phyloP scores from a whole-genome alignment of 2,797 vertebrate species.

The Coregonus sp. region DNA sequence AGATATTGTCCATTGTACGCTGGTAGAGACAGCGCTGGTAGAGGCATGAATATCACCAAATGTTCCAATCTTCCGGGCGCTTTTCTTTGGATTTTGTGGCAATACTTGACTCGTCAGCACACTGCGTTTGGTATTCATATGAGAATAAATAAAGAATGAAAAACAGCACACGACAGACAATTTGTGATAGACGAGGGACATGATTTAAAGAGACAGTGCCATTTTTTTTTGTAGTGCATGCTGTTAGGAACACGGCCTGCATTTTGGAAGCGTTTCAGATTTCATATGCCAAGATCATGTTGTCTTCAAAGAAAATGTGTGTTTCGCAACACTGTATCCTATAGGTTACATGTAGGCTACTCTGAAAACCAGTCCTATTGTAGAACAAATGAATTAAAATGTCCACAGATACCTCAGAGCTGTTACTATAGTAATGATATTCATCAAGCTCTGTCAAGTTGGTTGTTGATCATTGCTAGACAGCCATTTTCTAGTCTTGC shows the following conservation, averaged over 20 bases:
- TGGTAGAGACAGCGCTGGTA: neutral
- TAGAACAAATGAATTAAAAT: too few relatives aligned
- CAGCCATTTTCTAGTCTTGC: neutral
- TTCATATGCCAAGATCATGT: too few relatives aligned
- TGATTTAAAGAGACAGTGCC: constrained; percentile 75
- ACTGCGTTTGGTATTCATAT: constrained; percentile 17
- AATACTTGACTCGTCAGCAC: neutral
- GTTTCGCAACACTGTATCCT: too few relatives aligned
- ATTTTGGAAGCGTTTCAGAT: constrained; percentile 7
- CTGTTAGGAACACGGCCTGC: neutral
- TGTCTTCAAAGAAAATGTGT: too few relatives aligned
- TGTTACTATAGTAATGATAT: too few relatives aligned
- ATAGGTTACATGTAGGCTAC: too few relatives aligned
- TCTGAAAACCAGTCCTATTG: too few relatives aligned
- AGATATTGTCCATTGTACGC: constrained; percentile 75
- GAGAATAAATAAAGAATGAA: constrained; percentile 48
- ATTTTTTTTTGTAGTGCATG: constrained; percentile 41
- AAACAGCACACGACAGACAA: constrained; percentile 60
- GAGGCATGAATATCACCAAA: constrained; percentile 18
- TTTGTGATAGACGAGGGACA: constrained; percentile 62
- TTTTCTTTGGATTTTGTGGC: neutral
- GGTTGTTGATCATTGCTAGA: too few relatives aligned
- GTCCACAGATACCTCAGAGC: too few relatives aligned
- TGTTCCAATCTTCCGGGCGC: neutral
- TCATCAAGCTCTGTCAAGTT: too few relatives aligned